Conservation (phyloP, 2,888 invertebrate species). For the Gymnoscelis rufifasciata region DNA sequence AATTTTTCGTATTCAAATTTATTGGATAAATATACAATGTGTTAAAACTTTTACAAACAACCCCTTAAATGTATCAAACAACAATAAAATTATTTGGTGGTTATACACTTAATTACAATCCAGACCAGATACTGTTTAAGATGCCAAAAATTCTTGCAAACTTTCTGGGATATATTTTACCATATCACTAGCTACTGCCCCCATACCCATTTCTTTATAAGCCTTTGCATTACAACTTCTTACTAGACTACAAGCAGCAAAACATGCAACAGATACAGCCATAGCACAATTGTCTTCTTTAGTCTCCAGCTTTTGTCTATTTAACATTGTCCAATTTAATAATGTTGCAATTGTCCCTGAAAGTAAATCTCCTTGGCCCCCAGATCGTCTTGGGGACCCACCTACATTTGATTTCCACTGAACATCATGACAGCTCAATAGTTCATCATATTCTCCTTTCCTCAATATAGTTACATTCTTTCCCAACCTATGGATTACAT, state of each 20-base stretch:
- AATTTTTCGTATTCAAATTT: too few species aligned
- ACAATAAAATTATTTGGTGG: too few species aligned
- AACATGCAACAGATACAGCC: slow-evolving; percentile 85
- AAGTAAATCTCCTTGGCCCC: slow-evolving; percentile 97
- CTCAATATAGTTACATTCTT: slow-evolving; percentile 83
- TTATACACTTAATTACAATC: too few species aligned
- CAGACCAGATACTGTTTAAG: too few species aligned
- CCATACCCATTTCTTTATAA: slow-evolving; percentile 87
- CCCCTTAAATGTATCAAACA: too few species aligned
- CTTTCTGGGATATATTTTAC: slow-evolving; percentile 87
- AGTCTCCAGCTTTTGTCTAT: slow-evolving; percentile 41
- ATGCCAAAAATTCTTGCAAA: slow-evolving; percentile 77
- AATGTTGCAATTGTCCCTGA: slow-evolving; percentile 92
- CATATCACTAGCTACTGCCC: slow-evolving; percentile 94
- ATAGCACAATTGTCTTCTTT: slow-evolving; percentile 56
- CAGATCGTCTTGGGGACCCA: slow-evolving; percentile 94
- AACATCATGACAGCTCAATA: slow-evolving; percentile 69
- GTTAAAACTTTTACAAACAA: too few species aligned
- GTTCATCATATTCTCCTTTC: slow-evolving; percentile 87
- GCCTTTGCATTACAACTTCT: slow-evolving; percentile 89
- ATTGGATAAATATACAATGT: too few species aligned
- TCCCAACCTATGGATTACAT: too few species aligned
- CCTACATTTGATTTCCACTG: slow-evolving; percentile 80
- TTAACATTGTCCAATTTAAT: slow-evolving; percentile 85
- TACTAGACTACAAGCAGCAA: slow-evolving; percentile 89